Base-by-base conservation (phyloP, 2,888 invertebrate genomes). In the Penaeus monodon region DNA sequence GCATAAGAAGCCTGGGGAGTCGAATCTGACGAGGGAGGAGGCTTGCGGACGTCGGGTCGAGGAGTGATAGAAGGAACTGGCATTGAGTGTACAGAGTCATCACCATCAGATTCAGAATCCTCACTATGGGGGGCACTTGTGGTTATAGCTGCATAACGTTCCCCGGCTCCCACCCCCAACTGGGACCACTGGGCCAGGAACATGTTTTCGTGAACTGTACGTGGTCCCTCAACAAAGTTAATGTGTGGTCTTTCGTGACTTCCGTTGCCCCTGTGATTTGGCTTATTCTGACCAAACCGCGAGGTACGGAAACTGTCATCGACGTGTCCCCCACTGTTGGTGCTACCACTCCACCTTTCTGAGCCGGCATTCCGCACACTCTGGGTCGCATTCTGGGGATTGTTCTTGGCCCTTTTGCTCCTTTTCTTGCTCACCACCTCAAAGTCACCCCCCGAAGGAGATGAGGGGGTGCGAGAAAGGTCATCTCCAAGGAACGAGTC, bases 41-140 rank as follows among this genome's bases (percentile, higher is more conserved):
- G 89, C 27, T 88, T 88, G 63, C 88, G 86, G 33, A 88, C 88
- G 33, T 89, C 83, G 24, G 88, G 89, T 44, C 91, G 29, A 27
- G 92, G 92, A 12, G 92, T 92, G 57, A 93, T 93, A 33, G 93
- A 93, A 57, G 93, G 93, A 78, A 95, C 94, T 49, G 96, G 96
- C 91, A 96, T 93, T 91, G 97, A 97, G 93, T 96, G 96, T 90
- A 96, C 96, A 27, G 96, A 96, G 92, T 97, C 97, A 91, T 95
- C 94, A 92, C 96, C 96, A 82, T 92, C 92, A 92, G 96, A 96
- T 91, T 96, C 96, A 90, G 96, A 96, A 93, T 96, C 96, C 91
- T 97, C 97, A 91, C 95, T 95, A 89, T 96, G 96, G 84, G 97
- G 96, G 93, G 95, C 95, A 82, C 95, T 95, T 89, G 95, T 95